Conservation (phyloP, 2,888 invertebrate species). For the Proisotoma minuta region DNA sequence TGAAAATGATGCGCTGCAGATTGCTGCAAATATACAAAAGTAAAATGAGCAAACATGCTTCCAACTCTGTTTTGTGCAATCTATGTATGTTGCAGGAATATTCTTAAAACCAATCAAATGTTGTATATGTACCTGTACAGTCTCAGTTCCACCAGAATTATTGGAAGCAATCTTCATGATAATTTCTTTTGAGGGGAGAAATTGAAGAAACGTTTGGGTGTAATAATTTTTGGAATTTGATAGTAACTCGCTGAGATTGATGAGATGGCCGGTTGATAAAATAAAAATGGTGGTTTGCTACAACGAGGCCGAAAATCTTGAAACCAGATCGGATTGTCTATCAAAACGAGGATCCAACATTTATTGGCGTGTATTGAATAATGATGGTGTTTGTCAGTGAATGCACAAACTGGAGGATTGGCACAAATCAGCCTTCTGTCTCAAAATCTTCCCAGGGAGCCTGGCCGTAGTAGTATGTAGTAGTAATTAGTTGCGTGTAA, state of each 20-base stretch:
- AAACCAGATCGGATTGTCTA: slow-evolving; percentile 7
- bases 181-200: too few species aligned
- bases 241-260: too few species aligned
- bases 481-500: slow-evolving; percentile 16
- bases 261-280: background rate
- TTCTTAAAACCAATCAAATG: background rate
- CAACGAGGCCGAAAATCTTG: too few species aligned
- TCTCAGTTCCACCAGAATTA: background rate
- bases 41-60: background rate
- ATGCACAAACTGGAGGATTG: background rate
- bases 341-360: slow-evolving; percentile 1
- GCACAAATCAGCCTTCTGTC: slow-evolving; percentile 16
- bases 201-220: too few species aligned
- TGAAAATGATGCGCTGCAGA: slow-evolving; percentile 33
- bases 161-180: background rate
- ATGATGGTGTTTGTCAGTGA: background rate
- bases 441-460: slow-evolving; percentile 8
- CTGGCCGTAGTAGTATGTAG: background rate
- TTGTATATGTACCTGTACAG: background rate
- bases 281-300: background rate
- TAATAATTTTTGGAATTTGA: too few species aligned
- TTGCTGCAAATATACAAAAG: slow-evolving; percentile 19
- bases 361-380: background rate
- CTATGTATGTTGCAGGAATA: background rate
- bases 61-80: background rate